Percentiles rank a stretch among this genome's conserved stretches.
Evolutionary conservation across 2,888 invertebrate species (phyloP).

Genomic region (Encarsia formosa): DNA sequence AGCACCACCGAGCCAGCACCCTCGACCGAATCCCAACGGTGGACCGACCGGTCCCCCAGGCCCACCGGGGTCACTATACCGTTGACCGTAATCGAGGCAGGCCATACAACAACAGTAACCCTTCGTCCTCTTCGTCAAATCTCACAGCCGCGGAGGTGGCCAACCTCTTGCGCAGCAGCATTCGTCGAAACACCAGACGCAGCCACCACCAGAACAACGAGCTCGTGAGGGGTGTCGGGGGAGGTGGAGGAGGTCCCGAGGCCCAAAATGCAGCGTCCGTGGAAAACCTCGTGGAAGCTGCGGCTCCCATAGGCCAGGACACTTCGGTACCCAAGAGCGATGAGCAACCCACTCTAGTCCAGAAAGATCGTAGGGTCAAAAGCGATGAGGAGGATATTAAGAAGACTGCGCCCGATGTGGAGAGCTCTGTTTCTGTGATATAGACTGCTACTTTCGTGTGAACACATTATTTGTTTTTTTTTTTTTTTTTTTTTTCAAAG

Average conservation of each 20-base stretch:
- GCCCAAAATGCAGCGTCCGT: constrained; percentile 39
- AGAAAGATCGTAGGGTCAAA: constrained; percentile 33
- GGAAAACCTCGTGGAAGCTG: constrained; percentile 48
- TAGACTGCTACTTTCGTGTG: constrained; percentile 33
- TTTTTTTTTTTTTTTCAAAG: not conserved
- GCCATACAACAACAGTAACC: constrained; percentile 5
- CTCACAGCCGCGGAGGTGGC: constrained; percentile 59
- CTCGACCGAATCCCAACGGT: constrained; percentile 11
- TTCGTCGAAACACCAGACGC: constrained; percentile 53
- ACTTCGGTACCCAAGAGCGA: constrained; percentile 34
- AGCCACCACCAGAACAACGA: constrained; percentile 33
- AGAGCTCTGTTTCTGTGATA: constrained; percentile 49
- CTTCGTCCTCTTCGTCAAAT: constrained; percentile 37
- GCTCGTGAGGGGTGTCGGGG: not conserved
- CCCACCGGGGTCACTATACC: constrained; percentile 23
- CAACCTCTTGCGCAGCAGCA: constrained; percentile 57
- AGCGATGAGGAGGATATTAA: constrained; percentile 38
- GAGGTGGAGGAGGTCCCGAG: not conserved
- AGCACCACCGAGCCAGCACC: constrained; percentile 2
- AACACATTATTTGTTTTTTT: not conserved
- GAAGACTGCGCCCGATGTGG: constrained; percentile 48
- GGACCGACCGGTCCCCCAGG: not conserved
- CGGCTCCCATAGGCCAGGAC: constrained; percentile 48
- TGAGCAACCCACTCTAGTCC: constrained; percentile 17
- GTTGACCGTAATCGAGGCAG: constrained; percentile 18